Conservation (phyloP, 2,797 vertebrate species). For the Taenioides sp. region DNA sequence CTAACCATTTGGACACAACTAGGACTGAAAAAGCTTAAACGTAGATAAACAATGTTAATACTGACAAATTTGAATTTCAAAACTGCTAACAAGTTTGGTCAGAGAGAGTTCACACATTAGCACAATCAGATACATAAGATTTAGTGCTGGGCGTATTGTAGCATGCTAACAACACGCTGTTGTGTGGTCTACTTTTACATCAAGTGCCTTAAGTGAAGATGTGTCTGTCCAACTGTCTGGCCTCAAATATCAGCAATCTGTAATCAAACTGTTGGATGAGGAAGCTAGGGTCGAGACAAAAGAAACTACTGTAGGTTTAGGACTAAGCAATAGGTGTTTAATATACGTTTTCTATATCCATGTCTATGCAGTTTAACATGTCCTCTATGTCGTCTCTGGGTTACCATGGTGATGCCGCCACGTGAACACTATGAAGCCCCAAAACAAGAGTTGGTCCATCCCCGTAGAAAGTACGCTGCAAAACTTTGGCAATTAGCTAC, state of each 20-base stretch:
- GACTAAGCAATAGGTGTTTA: conserved; percentile 42
- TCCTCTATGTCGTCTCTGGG: conserved; percentile 71
- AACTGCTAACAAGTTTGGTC: conserved; percentile 88
- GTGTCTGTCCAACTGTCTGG: conserved; percentile 61
- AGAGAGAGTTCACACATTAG: conserved; percentile 90
- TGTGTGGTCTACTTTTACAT: conserved; percentile 66
- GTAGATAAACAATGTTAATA: conserved; percentile 87
- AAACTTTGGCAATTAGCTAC: conserved; percentile 6
- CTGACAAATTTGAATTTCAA: conserved; percentile 85
- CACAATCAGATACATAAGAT: conserved; percentile 87
- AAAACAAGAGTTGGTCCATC: conserved; percentile 13
- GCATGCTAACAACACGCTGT: conserved; percentile 75
- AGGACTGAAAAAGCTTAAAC: conserved; percentile 86
- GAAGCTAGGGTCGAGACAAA: conserved; percentile 50
- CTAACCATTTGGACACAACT: conserved; percentile 86
- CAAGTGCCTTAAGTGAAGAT: conserved; percentile 68
- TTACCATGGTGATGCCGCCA: conserved; percentile 63
- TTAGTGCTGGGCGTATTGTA: conserved; percentile 79
- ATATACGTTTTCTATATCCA: conserved; percentile 65
- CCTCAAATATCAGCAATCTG: conserved; percentile 70
- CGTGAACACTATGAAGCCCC: conserved; percentile 57
- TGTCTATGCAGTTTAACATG: conserved; percentile 65
- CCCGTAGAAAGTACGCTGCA: neutral
- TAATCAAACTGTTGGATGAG: conserved; percentile 56
- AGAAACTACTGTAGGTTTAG: conserved; percentile 38